A percentile compares a stretch with the other conserved stretches of the same genome.
Conservation (phyloP, 2,888 invertebrate species). For the Bibio marci region DNA sequence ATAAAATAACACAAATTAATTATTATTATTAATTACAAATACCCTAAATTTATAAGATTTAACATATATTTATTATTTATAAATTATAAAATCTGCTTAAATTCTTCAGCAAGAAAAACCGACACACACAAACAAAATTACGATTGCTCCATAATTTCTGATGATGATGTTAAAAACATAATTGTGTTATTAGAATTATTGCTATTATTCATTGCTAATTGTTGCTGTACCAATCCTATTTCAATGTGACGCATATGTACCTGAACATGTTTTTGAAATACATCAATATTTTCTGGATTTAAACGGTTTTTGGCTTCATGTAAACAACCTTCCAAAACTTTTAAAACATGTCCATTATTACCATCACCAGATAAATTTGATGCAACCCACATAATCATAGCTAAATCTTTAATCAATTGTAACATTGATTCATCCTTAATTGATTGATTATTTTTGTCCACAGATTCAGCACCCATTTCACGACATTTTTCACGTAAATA, state of each 20-base stretch:
- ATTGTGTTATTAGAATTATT: too few species aligned
- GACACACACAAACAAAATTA: too few species aligned
- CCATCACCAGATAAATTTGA: constrained; percentile 47
- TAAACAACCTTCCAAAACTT: constrained; percentile 80
- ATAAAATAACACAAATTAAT: too few species aligned
- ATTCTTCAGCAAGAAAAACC: too few species aligned
- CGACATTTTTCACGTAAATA: constrained; percentile 74
- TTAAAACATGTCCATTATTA: constrained; percentile 78
- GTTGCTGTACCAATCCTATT: constrained; percentile 38
- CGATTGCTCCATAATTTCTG: too few species aligned
- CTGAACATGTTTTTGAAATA: constrained; percentile 78
- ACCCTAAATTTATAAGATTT: too few species aligned
- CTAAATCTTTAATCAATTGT: constrained; percentile 69
- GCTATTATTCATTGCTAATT: too few species aligned
- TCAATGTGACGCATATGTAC: constrained; percentile 82
- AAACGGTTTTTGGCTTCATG: constrained; percentile 72
- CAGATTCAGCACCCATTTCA: constrained; percentile 67
- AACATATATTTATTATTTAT: too few species aligned
- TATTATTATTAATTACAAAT: too few species aligned
- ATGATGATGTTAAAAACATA: too few species aligned
- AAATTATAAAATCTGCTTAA: too few species aligned
- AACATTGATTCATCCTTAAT: constrained; percentile 45
- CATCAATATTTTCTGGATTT: constrained; percentile 52
- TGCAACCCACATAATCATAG: constrained; percentile 54
- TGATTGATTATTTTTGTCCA: constrained; percentile 48